Base-by-base conservation (phyloP, 1,140 invertebrate genomes). In the Calliopsis andreniformis region DNA sequence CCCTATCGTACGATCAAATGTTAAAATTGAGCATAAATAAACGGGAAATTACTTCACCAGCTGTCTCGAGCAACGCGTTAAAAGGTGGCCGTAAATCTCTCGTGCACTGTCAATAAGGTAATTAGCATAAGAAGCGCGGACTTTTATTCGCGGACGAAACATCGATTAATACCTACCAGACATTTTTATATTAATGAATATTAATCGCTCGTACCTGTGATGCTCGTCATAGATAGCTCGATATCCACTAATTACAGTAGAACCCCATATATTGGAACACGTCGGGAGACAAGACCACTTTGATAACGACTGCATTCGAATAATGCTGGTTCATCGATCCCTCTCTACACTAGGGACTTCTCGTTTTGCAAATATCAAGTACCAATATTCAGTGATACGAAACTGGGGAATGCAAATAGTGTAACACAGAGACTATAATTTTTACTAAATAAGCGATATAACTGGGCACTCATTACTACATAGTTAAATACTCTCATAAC, bases 131-230 rank as follows among this genome's bases (percentile, higher is more conserved):
- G 62, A 30, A 71, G 56, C 43, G 43, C 23, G 25, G 49, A 66
- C 32, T 81, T 71, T 78, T 68, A 72, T 80, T 59, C 69, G 35
- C 30, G 45, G 32, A 28, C 67, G 58, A 56, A 23, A 55, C 42
- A 14, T 62, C 23, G 45, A 66, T 64, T 80, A 76, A 45, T 66
- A 47, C 51, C 16, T 45, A 59, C 23, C n/a, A 58, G 63, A 12
- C 10, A 71, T 81, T 80, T 70, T 81, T 76, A 47, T 66, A 71
- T 71, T 64, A 67, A 77, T 61, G 51, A 69, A 59, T 67, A 75
- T 80, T 81, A 81, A 81, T 78, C 47, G 43, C n/a, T 61, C n/a
- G 45, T 51, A 23, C 18, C 20, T 3, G 53, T 49, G 62, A 16
- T 47, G 39, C 43, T 63, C 35, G 25, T 58, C 25, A n/a, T 16